Percentiles rank a stretch among this genome's conserved stretches.
phyloP scores from a whole-genome alignment of 1,140 invertebrate species.

The Caenorhabditis remanei region DNA sequence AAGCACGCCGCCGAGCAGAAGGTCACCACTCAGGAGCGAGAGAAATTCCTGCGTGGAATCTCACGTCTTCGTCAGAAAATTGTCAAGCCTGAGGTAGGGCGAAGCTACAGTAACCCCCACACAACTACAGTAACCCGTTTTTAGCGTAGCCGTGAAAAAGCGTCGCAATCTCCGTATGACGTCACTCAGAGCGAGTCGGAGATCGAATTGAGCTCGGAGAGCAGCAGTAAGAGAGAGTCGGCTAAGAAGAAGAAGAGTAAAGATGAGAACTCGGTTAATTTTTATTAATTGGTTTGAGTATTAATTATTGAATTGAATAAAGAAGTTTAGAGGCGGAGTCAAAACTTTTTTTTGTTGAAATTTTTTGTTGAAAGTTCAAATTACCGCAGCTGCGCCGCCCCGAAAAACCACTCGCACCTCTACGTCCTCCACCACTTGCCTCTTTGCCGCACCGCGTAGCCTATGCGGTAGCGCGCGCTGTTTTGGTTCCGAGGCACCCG shows the following conservation, averaged over 20 bases:
- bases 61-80: constrained; percentile 15
- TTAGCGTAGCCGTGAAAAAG: background rate
- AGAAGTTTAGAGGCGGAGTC: too few species aligned
- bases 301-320: too few species aligned
- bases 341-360: too few species aligned
- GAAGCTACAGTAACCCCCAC: background rate
- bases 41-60: background rate
- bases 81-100: background rate
- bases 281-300: background rate
- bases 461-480: background rate
- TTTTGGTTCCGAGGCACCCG: background rate
- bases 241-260: background rate
- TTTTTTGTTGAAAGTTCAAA: too few species aligned
- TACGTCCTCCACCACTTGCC: too few species aligned
- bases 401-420: too few species aligned
- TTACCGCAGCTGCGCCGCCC: too few species aligned
- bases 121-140: background rate
- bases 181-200: constrained; percentile 3
- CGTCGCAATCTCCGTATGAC: constrained; percentile 6
- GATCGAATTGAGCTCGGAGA: background rate
- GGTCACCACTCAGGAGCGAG: background rate
- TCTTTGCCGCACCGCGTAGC: background rate
- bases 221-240: background rate
- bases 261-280: background rate
- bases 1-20: background rate